Evolutionary conservation across 23 tunicate species (phyloP), one percentile per base, ranked within the genome.

Genomic region (Trididemnum nubilum): DNA sequence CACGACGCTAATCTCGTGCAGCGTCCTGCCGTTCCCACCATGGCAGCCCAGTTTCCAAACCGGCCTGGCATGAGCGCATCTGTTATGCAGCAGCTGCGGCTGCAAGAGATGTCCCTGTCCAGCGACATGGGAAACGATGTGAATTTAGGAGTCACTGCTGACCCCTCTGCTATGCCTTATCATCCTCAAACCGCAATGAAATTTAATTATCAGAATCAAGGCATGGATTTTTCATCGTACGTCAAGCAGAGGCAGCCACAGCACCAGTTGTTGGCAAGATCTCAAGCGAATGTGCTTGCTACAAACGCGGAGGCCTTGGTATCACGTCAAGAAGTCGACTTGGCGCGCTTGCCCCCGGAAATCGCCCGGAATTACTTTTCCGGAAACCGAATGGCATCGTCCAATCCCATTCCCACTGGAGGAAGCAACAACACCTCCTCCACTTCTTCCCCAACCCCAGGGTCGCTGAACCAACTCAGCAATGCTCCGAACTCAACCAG

Each of bases 381-480:
- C 5, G 60, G 79, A 73, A 73, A 73, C 79, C 24, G 37, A 2
- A 73, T 73, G 79, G 25, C 60, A 3, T 3, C 79, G 12, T 49
- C 79, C 3, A 30, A 52, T 52, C 26, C 81, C 18, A 32, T 33
- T 52, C 21, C 67, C 3, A 39, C 67, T 15, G 94, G 81, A 27
- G 96, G 88, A 37, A 84, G 86, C 77, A 90, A 81, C 72, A 67
- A 90, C 44, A 84, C 96, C 12, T 85, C 96, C 23, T 76, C 85
- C 78, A 81, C 96, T 24, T 80, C 96, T 0, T 90, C 96, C 4
- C 89, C 96, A 31, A 79, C 86, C 22, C 89, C 86, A 2, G 90
- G 73, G 64, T 72, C 71, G 34, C 67, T 60, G 5, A 65, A 64
- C 51, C 88, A 76, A 34, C 72, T 85, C 23, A 71, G 51, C 50